Conservation (phyloP, 2,888 invertebrate genomes). For the Xanthorhoe designata region DNA sequence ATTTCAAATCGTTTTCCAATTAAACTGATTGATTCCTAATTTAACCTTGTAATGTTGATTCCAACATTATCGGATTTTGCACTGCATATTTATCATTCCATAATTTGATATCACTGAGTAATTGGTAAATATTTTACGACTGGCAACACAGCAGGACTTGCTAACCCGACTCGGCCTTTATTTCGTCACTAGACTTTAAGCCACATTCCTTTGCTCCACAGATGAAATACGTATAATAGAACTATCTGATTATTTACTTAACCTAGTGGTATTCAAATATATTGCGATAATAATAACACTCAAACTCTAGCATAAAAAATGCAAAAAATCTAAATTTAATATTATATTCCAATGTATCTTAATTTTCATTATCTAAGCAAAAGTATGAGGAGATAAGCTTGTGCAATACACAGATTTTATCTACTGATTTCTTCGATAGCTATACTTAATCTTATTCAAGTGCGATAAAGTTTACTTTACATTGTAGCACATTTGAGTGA, state of each 20-base stretch:
- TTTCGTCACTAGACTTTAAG: conserved; percentile 41
- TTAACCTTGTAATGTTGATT: neutral
- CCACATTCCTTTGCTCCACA: conserved; percentile 30
- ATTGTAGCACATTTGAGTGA: neutral
- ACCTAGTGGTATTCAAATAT: too few relatives aligned
- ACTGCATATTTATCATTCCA: conserved; percentile 25
- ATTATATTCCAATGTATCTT: neutral
- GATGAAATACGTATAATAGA: conserved; percentile 16
- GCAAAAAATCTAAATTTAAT: neutral
- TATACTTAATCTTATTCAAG: conserved; percentile 1
- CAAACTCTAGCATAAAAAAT: neutral
- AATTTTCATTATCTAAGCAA: neutral
- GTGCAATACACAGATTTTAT: neutral
- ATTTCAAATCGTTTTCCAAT: neutral
- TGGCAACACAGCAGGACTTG: conserved; percentile 42
- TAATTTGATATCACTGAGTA: conserved; percentile 31
- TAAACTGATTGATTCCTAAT: neutral
- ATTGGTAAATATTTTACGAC: conserved; percentile 40
- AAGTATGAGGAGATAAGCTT: neutral
- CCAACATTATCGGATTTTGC: conserved; percentile 21
- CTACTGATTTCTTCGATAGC: neutral
- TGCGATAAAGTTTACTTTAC: conserved; percentile 5
- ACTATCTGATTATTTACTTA: neutral
- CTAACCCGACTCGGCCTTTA: conserved; percentile 41
- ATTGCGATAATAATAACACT: too few relatives aligned